phyloP scores from a whole-genome alignment of 2,888 invertebrate species.

The Hirudinaria manillensis region DNA sequence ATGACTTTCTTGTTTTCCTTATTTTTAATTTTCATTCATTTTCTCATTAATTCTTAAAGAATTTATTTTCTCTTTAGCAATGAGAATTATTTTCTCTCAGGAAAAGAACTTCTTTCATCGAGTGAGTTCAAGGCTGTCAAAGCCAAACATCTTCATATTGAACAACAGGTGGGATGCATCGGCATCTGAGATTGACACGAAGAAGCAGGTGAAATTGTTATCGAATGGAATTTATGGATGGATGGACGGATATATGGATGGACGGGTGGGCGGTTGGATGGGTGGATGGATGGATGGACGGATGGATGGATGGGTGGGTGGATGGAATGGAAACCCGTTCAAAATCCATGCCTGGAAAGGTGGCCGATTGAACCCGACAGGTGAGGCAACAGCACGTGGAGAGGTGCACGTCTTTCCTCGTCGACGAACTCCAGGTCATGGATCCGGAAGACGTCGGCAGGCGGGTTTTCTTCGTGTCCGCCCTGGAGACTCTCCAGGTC shows the following conservation, averaged over 20 bases:
- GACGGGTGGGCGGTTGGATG: too few relatives aligned
- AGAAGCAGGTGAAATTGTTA: slow-evolving; percentile 71
- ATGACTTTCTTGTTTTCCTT: too few relatives aligned
- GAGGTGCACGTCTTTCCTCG: slow-evolving; percentile 85
- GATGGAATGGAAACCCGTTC: neutral
- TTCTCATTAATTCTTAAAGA: too few relatives aligned
- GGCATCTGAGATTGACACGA: slow-evolving; percentile 85
- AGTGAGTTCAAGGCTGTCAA: slow-evolving; percentile 88
- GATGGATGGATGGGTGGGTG: too few relatives aligned
- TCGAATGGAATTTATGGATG: neutral
- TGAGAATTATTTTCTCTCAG: slow-evolving; percentile 58
- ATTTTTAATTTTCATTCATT: too few relatives aligned
- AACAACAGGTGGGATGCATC: slow-evolving; percentile 99
- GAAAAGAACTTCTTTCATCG: slow-evolving; percentile 99
- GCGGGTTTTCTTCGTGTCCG: slow-evolving; percentile 97
- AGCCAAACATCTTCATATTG: slow-evolving; percentile 96
- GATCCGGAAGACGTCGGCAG: slow-evolving; percentile 52
- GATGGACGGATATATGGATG: neutral
- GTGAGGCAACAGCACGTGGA: slow-evolving; percentile 91
- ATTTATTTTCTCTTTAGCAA: too few relatives aligned
- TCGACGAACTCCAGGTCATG: slow-evolving; percentile 85
- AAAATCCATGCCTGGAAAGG: neutral
- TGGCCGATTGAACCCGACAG: slow-evolving; percentile 56
- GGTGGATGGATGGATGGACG: neutral
- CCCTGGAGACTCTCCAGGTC: slow-evolving; percentile 72